A percentile compares a stretch with the other conserved stretches of the same genome.
Conservation (phyloP, 2,113 vertebrate genomes). For the Spheniscus mendiculus region DNA sequence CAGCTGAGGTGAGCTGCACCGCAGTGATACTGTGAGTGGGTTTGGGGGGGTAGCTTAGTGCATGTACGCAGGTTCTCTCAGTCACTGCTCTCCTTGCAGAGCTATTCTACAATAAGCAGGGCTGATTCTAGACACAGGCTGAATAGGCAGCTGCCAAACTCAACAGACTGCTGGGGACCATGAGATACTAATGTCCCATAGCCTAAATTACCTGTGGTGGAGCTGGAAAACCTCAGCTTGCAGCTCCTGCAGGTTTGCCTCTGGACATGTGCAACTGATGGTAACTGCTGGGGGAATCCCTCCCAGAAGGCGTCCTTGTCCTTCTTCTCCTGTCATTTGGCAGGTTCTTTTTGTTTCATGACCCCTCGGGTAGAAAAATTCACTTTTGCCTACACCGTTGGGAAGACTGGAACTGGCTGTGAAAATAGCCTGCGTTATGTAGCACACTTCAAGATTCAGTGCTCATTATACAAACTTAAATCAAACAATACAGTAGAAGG, state of each 20-base stretch:
- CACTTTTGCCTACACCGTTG: neutral
- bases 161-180: neutral
- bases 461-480: neutral
- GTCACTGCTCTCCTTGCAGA: neutral
- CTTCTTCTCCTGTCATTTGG: neutral
- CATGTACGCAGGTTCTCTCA: rapidly evolving
- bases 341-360: neutral
- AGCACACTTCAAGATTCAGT: neutral
- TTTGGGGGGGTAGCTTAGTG: neutral
- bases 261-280: neutral
- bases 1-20: neutral
- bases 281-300: neutral
- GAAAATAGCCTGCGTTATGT: neutral
- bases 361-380: neutral
- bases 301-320: neutral
- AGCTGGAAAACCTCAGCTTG: neutral
- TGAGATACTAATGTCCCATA: neutral
- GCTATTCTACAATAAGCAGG: neutral
- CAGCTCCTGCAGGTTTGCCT: neutral
- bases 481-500: neutral
- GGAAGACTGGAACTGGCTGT: neutral
- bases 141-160: neutral
- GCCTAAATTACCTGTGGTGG: neutral
- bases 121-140: neutral
- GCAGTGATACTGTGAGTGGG: rapidly evolving